phyloP scores from a whole-genome alignment of 2,113 vertebrate species.

The Chlamydotis undulata region DNA sequence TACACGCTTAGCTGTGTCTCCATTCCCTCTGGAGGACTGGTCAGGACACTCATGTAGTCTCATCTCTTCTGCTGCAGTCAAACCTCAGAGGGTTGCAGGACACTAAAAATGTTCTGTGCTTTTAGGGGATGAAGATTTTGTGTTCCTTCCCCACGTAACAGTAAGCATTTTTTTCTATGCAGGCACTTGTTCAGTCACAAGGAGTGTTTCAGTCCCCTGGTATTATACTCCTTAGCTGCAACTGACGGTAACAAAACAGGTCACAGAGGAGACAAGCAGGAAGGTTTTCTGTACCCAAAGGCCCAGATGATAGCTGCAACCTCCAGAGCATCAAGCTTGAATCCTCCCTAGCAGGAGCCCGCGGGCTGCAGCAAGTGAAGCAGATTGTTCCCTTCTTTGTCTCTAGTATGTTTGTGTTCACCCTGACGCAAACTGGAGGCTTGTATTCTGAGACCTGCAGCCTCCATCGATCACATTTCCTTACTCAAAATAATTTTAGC shows the following conservation, averaged over 20 bases:
- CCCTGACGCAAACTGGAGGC: background rate
- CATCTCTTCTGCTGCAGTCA: background rate
- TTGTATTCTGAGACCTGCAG: background rate
- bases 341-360: background rate
- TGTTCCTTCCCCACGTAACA: background rate
- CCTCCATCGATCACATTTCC: accelerated
- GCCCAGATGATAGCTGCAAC: background rate
- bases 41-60: background rate
- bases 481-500: background rate
- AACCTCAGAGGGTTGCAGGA: background rate
- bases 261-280: background rate
- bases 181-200: background rate
- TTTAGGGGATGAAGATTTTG: background rate
- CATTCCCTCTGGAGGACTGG: background rate
- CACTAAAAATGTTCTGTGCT: background rate
- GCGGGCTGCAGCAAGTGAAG: background rate
- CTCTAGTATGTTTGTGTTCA: background rate
- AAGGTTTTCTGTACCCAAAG: background rate
- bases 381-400: background rate
- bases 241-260: background rate
- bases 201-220: background rate
- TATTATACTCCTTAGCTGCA: background rate
- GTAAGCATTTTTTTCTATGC: background rate
- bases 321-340: background rate
- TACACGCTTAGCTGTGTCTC: background rate